These are phyloP conservation scores for Gnathonemus echidnorhynchus DNA, from an alignment of 2,113 vertebrate species.

Conservation along the genomic window DNA sequence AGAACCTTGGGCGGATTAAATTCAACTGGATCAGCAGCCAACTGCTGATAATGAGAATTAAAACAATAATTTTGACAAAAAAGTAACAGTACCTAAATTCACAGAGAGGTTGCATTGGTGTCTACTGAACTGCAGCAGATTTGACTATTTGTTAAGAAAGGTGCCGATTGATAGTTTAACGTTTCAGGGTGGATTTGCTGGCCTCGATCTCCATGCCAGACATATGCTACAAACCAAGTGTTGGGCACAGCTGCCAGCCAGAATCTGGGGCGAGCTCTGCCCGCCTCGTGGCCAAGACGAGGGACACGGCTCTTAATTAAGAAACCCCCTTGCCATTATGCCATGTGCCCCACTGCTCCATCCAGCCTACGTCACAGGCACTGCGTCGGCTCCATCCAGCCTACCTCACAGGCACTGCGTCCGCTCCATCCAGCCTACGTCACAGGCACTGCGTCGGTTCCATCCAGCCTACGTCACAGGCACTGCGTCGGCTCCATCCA, in stretches of 20 bases:
- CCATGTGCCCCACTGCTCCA: not conserved
- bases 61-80: not conserved
- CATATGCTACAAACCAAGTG: not conserved
- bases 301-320: not conserved
- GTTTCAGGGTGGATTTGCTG: not conserved
- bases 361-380: not conserved
- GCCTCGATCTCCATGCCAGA: not conserved
- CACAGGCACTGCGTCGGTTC: no score
- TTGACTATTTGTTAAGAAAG: not conserved
- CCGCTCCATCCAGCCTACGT: no score
- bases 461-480: no score
- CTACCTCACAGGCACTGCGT: not conserved
- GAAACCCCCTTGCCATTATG: not conserved
- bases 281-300: not conserved
- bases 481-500: no score
- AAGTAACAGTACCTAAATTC: not conserved
- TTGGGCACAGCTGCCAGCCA: not conserved
- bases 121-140: not conserved
- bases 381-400: not conserved
- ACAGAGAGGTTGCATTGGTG: not conserved
- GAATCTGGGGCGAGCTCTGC: not conserved
- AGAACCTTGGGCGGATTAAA: not conserved
- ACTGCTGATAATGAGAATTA: not conserved
- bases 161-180: not conserved
- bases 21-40: not conserved